Base-by-base conservation (phyloP, 2,113 vertebrate species). In the Carlito syrichta region DNA sequence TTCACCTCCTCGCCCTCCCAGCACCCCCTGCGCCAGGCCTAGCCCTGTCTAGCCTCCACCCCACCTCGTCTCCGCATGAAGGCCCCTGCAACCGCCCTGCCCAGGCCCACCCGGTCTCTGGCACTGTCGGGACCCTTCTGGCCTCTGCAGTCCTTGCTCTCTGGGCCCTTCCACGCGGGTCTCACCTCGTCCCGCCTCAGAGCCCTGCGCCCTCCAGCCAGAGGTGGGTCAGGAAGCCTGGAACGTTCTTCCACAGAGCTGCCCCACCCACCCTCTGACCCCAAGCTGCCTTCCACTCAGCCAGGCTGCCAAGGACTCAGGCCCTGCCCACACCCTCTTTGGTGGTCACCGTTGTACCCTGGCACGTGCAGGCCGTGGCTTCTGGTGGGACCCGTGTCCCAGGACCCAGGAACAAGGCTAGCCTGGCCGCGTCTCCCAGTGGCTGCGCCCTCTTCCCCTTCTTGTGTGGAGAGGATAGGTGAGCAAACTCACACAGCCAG, bases 1-100 rank as follows among this genome's bases (percentile, higher is more conserved):
- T 66, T 14, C 62, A n/a, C 35, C 62, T 35, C 63, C 16, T 35
- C 7, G 32, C 14, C 16, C 32, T 66, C 35, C 32, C 13, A 32
- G 19, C 0, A 0, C 66, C 38, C 66, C 66, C n/a, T 4, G 8
- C 8, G 8, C 68, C 68, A 7, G 6, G 6, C 40, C 69, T 19
- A n/a, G 66, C 69, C 22, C 38, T 13, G 40, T n/a, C 16, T 12
- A 2, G 40, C 23, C 40, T 27, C 69, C 12, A 3, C 69, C 12
- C 40, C 6, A 7, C 40, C 40, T 12, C 14, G 23, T 14, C 35
- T 8, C 35, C 0, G 0, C 66, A 17, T 8, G 7, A 0, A 35
- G n/a, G 17, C 35, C 66, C 35, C 35, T 38, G n/a, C 17, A 68
- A 35, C 66, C 3, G 7, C 8, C 66, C 17, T 20, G 3, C n/a